phyloP scores from a whole-genome alignment of 2,888 invertebrate genomes.

The Chironomus riparius region DNA sequence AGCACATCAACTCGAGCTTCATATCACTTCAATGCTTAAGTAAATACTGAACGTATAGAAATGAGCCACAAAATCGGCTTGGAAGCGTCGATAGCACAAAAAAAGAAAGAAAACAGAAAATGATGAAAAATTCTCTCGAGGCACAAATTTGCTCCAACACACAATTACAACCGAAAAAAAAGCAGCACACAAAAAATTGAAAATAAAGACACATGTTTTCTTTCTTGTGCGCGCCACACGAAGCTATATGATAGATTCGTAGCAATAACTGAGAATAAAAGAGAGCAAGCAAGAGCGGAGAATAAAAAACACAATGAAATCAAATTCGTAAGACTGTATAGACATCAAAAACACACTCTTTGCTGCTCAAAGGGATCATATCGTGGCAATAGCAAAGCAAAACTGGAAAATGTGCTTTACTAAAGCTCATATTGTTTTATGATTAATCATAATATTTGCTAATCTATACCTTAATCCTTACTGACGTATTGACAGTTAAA shows the following conservation, averaged over 20 bases:
- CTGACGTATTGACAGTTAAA: neutral
- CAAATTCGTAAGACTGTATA: neutral
- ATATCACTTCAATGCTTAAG: constrained; percentile 12
- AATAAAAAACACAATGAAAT: neutral
- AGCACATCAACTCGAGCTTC: neutral
- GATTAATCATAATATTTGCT: neutral
- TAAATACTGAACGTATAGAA: constrained; percentile 20
- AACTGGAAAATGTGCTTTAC: neutral
- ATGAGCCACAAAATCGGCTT: neutral
- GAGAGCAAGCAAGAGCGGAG: neutral
- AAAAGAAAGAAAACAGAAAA: neutral
- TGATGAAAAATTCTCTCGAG: constrained; percentile 9
- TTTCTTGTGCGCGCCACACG: neutral
- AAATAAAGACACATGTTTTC: constrained; percentile 2
- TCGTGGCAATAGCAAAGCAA: neutral
- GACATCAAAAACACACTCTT: neutral
- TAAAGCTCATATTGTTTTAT: neutral
- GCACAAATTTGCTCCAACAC: constrained; percentile 1
- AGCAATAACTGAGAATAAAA: neutral
- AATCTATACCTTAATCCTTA: neutral
- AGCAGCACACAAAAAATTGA: neutral
- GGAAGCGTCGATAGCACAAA: constrained; percentile 1
- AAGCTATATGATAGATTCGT: neutral
- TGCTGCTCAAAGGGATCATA: neutral
- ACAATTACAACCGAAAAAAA: neutral